Conservation (phyloP, 2,113 vertebrate genomes). For the Lota lota region DNA sequence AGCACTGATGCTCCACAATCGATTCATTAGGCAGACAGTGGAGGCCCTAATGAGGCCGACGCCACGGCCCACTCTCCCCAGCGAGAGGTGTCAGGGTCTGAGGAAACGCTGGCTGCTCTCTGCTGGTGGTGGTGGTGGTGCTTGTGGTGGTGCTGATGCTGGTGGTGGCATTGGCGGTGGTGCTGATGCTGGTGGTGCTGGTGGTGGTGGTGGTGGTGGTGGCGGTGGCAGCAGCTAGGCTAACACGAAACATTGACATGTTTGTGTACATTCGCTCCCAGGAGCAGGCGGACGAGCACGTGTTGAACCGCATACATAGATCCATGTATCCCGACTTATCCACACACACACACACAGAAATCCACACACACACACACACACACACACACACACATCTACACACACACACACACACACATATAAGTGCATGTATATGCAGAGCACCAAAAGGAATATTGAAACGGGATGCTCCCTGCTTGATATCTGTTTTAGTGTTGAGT, state of each 20-base stretch:
- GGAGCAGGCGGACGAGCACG: conserved; percentile 29
- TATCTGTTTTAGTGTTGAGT: too few species aligned
- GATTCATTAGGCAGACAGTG: conserved; percentile 74
- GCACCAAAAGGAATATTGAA: too few species aligned
- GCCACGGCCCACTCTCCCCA: conserved; percentile 19
- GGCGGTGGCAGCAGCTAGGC: neutral
- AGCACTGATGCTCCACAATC: conserved; percentile 75
- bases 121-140: too few species aligned
- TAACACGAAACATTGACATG: conserved; percentile 21
- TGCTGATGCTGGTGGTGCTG: neutral
- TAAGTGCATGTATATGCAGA: too few species aligned
- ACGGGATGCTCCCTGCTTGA: too few species aligned
- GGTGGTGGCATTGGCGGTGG: neutral
- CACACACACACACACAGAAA: conserved; percentile 23
- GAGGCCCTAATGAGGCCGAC: conserved; percentile 68
- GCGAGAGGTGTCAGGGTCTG: too few species aligned
- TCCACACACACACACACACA: conserved; percentile 7
- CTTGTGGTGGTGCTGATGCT: neutral
- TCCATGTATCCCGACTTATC: neutral
- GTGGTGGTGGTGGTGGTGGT: neutral
- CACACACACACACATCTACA: conserved; percentile 11
- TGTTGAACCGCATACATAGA: conserved; percentile 3
- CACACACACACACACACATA: neutral
- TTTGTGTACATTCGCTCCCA: conserved; percentile 28
- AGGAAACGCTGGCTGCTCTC: too few species aligned